These are phyloP conservation scores for Agrenia bidenticulata DNA, from an alignment of 2,888 invertebrate species.

Conservation along the genomic window DNA sequence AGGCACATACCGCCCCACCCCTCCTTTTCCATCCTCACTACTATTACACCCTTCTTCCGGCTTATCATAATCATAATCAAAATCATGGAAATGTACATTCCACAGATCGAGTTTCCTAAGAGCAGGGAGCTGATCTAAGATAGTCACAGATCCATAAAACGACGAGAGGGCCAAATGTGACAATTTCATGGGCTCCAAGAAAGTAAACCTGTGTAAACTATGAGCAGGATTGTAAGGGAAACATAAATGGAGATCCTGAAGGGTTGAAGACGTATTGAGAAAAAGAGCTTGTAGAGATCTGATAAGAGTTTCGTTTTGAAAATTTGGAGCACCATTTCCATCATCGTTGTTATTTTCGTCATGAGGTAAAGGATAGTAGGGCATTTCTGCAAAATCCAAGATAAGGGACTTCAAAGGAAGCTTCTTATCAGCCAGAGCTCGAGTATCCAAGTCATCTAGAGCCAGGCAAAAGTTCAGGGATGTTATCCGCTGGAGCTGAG, in stretches of 20 bases:
- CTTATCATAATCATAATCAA: no score
- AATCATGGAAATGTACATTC: conserved; percentile 40
- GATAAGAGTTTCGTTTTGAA: conserved; percentile 26
- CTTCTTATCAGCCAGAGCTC: conserved; percentile 22
- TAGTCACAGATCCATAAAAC: conserved; percentile 30
- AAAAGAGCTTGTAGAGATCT: conserved; percentile 23
- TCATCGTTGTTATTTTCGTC: neutral
- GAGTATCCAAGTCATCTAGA: conserved; percentile 30
- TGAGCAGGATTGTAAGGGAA: conserved; percentile 33
- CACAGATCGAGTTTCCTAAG: conserved; percentile 40
- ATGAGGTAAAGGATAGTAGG: neutral
- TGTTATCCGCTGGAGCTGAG: conserved; percentile 21
- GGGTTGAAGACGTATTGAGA: conserved; percentile 15
- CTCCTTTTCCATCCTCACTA: neutral
- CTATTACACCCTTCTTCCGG: conserved; percentile 19
- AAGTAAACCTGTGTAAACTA: conserved; percentile 32
- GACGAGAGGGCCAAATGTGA: conserved; percentile 32
- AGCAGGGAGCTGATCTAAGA: conserved; percentile 39
- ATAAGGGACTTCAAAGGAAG: conserved; percentile 34
- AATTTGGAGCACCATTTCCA: neutral
- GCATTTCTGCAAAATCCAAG: conserved; percentile 38
- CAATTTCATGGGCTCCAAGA: conserved; percentile 35
- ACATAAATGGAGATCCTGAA: conserved; percentile 33
- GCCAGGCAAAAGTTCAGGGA: conserved; percentile 40
- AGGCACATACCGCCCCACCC: conserved; percentile 31